phyloP scores from a whole-genome alignment of 2,888 invertebrate species.

The Andrena dorsata region DNA sequence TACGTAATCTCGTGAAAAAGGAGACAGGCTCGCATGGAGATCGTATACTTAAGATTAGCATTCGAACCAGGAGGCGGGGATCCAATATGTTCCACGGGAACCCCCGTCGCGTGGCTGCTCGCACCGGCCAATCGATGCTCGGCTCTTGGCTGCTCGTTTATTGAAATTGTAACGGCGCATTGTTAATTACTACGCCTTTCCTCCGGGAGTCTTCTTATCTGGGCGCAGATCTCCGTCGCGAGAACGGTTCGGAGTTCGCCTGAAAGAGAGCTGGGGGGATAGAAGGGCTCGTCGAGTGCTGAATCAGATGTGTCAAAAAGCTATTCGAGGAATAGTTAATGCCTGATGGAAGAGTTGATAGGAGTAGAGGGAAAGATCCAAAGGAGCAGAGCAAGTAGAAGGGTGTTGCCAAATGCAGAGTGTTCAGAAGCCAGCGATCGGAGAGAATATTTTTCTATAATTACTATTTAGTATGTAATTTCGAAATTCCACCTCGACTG shows the following conservation, averaged over 20 bases:
- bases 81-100: slow-evolving; percentile 28
- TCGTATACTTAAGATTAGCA: slow-evolving; percentile 51
- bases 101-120: slow-evolving; percentile 9
- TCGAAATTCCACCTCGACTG: background rate
- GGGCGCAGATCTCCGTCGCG: background rate
- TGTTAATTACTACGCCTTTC: background rate
- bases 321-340: no score
- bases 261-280: no score
- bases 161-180: slow-evolving; percentile 34
- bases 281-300: no score
- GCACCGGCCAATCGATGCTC: slow-evolving; percentile 5
- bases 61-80: slow-evolving; percentile 11
- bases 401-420: no score
- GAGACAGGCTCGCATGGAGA: slow-evolving; percentile 44
- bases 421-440: no score
- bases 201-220: background rate
- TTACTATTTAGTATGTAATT: no score
- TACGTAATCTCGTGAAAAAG: slow-evolving; percentile 36
- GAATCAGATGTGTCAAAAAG: no score
- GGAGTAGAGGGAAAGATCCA: no score
- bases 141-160: slow-evolving; percentile 26
- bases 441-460: no score
- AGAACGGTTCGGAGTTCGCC: background rate
- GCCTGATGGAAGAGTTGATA: no score
- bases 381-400: no score